Percentiles rank a stretch among this genome's conserved stretches.
These are phyloP conservation scores for Trypoxylus dichotomus DNA, from an alignment of 1,140 invertebrate species.

Conservation along the genomic window DNA sequence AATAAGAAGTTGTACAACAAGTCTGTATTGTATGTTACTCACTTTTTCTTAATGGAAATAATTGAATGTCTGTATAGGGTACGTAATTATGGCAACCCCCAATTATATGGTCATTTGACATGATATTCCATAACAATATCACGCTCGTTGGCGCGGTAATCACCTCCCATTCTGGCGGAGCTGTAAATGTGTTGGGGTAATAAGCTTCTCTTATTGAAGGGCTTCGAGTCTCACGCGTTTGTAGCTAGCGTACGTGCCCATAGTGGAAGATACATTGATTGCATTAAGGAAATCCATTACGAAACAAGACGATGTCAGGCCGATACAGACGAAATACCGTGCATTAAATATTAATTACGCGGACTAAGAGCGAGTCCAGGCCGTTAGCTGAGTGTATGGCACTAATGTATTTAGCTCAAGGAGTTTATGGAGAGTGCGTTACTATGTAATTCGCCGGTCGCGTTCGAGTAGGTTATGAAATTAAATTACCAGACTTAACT, in stretches of 20 bases:
- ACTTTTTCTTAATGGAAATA: background rate
- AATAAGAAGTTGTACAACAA: too few species aligned
- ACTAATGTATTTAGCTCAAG: background rate
- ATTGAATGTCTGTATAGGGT: too few species aligned
- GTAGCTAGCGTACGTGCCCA: too few species aligned
- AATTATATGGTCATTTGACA: too few species aligned
- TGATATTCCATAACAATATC: too few species aligned
- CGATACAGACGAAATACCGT: background rate
- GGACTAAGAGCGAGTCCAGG: background rate
- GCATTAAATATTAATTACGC: background rate
- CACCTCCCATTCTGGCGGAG: too few species aligned
- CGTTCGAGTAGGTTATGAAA: background rate
- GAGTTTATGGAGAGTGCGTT: background rate
- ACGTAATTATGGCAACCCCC: too few species aligned
- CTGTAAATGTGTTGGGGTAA: too few species aligned
- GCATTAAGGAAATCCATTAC: constrained; percentile 3
- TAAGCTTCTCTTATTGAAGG: too few species aligned
- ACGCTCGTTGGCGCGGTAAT: too few species aligned
- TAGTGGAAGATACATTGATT: background rate
- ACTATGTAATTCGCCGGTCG: background rate
- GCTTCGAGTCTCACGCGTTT: too few species aligned
- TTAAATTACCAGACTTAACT: background rate
- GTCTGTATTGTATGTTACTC: too few species aligned
- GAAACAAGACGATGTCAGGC: background rate
- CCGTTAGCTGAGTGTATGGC: background rate